These are phyloP conservation scores for Reticulitermes speratus DNA, from an alignment of 1,140 invertebrate genomes.

Conservation along the genomic window DNA sequence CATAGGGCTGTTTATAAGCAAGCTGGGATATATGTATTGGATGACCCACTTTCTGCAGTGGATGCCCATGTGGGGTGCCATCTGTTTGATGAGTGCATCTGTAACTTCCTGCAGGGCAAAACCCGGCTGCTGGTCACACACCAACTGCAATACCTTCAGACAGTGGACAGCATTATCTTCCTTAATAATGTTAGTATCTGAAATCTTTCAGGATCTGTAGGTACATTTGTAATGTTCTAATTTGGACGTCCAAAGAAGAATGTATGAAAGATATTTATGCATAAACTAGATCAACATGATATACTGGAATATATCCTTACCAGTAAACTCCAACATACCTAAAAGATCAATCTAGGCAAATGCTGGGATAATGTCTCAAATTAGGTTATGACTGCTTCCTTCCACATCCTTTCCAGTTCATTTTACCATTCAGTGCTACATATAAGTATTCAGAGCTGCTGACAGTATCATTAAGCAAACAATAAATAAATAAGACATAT, in stretches of 20 bases:
- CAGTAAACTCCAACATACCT: neutral
- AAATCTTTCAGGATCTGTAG: neutral
- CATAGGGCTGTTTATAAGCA: slow-evolving; percentile 72
- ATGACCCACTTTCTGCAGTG: slow-evolving; percentile 81
- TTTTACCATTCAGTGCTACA: too few species aligned
- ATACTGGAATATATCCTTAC: slow-evolving; percentile 4
- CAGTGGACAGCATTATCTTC: slow-evolving; percentile 70
- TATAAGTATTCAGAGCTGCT: too few species aligned
- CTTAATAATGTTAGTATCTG: slow-evolving; percentile 61
- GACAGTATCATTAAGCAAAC: too few species aligned
- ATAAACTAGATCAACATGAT: too few species aligned
- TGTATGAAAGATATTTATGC: too few species aligned
- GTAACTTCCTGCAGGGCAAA: slow-evolving; percentile 65
- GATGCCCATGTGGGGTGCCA: slow-evolving; percentile 68
- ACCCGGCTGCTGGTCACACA: slow-evolving; percentile 83
- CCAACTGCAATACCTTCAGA: slow-evolving; percentile 81
- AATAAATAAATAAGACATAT: too few species aligned
- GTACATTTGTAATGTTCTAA: neutral
- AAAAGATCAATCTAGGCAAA: neutral
- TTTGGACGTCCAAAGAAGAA: too few species aligned
- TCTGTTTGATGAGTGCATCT: slow-evolving; percentile 69
- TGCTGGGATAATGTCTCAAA: neutral
- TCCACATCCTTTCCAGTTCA: too few species aligned
- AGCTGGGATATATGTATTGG: slow-evolving; percentile 78
- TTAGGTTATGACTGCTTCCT: too few species aligned